Evolutionary conservation across 2,113 vertebrate genomes (phyloP).

Genomic region (Tamias sibiricus): DNA sequence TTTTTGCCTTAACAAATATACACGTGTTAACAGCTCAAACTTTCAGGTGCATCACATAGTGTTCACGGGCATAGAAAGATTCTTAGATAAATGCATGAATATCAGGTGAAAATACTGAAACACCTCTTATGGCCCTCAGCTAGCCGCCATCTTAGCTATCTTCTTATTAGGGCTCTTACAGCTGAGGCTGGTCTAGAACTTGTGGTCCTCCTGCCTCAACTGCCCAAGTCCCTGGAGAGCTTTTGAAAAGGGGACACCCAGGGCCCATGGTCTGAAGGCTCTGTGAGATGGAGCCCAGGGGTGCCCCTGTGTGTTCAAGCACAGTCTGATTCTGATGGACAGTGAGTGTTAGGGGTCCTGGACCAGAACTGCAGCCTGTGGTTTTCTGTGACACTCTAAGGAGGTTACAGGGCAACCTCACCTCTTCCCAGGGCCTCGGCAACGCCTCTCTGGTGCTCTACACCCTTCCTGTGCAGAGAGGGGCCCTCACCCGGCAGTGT

Average conservation of each 20-base stretch:
- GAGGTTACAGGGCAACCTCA: background rate
- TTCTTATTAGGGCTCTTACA: no score
- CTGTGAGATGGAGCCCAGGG: background rate
- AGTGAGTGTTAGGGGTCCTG: background rate
- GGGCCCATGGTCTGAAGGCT: background rate
- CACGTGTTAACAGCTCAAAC: no score
- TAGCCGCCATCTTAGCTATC: no score
- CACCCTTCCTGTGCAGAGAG: rapidly evolving
- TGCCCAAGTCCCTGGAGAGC: background rate
- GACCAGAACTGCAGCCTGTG: rapidly evolving
- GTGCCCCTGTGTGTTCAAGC: background rate
- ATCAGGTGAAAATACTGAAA: no score
- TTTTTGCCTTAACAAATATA: no score
- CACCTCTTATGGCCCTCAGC: no score
- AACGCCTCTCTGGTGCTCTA: rapidly evolving
- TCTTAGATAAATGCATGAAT: no score
- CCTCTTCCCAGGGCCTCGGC: background rate
- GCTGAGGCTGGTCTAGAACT: no score
- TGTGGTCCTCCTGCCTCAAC: no score
- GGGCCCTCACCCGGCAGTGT: background rate
- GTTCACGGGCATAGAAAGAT: no score
- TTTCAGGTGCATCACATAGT: no score
- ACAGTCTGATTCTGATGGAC: rapidly evolving
- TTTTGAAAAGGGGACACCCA: rapidly evolving
- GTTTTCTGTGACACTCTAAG: rapidly evolving